Evolutionary conservation across 2,113 vertebrate species (phyloP), one percentile per base, ranked within the genome.

Genomic region (Synchiropus splendidus): DNA sequence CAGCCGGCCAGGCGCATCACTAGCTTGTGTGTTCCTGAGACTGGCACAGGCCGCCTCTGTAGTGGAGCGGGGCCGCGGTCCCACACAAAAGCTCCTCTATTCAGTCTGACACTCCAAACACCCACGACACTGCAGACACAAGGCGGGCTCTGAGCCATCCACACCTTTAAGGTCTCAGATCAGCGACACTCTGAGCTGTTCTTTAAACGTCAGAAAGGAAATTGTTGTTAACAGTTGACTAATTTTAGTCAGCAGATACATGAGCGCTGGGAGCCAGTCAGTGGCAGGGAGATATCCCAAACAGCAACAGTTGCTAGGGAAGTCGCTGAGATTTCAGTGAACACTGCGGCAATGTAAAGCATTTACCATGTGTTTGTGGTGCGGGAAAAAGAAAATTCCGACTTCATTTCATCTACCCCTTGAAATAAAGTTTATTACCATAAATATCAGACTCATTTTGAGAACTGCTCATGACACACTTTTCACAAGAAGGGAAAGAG

Each of bases 41-140:
- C 77, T 74, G 84, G 78, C 78, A 85, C 80, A 81, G 72, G 49
- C 74, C 63, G 70, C 66, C 81, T 83, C 83, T 80, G 75, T 76
- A 34, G 57, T 44, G 65, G 21, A 60, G 59, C 27, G 37, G 27
- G 58, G 48, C 34, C 70, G 36, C 48, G 53, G 6, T 6, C 50
- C 41, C 0, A 1, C 54, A 84, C 82, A 86, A 81, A 67, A 64
- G 76, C 54, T 54, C 48, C 79, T 74, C 74, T 86, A 68, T 85
- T 54, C 30, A 42, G 12, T 35, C 39, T 12, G 47, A 61, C 46
- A 49, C 36, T 66, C 41, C 56, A 57, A 57, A 69, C 64, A 47
- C 48, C 75, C 49, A 33, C 54, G 6, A 30, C 61, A 65, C 48
- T 34, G 51, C 42, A 31, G 52, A 16, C 61, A 44, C 64, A 35